These are phyloP conservation scores for Micoletzkya japonica DNA, from an alignment of 2,888 invertebrate genomes.

Conservation along the genomic window DNA sequence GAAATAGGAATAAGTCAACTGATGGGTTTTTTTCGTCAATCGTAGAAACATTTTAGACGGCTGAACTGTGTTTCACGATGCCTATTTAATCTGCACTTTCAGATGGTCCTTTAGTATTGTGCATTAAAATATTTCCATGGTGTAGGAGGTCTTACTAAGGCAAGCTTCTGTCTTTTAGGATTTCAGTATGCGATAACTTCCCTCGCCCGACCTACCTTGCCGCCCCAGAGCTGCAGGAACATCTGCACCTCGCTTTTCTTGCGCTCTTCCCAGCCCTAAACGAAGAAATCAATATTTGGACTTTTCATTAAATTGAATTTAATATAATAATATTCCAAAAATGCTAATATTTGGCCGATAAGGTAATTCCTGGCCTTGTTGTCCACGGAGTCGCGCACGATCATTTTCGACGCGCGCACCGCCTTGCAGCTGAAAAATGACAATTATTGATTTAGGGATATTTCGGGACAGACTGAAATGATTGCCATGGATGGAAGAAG, in stretches of 20 bases:
- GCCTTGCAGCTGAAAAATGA: not conserved
- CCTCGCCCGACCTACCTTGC: slow-evolving; percentile 11
- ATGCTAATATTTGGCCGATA: not conserved
- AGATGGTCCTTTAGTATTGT: too few species aligned
- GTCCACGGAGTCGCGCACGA: slow-evolving; percentile 14
- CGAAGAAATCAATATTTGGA: not conserved
- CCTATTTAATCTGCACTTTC: too few species aligned
- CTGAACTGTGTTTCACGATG: too few species aligned
- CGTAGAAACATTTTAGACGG: too few species aligned
- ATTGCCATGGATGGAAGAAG: too few species aligned
- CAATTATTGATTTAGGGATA: not conserved
- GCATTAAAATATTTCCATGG: too few species aligned
- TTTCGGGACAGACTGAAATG: too few species aligned
- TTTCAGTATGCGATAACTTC: too few species aligned
- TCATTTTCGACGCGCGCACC: slow-evolving; percentile 15
- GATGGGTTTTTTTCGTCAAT: too few species aligned
- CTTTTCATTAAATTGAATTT: not conserved
- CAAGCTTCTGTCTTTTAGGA: too few species aligned
- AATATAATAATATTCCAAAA: not conserved
- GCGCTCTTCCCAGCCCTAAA: slow-evolving; percentile 23
- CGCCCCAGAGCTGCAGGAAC: slow-evolving; percentile 27
- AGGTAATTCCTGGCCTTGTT: not conserved
- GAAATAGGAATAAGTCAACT: too few species aligned
- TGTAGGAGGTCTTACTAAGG: too few species aligned
- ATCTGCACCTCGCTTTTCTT: slow-evolving; percentile 17